Base-by-base conservation (phyloP, 1,140 invertebrate species). In the Plodia interpunctella region DNA sequence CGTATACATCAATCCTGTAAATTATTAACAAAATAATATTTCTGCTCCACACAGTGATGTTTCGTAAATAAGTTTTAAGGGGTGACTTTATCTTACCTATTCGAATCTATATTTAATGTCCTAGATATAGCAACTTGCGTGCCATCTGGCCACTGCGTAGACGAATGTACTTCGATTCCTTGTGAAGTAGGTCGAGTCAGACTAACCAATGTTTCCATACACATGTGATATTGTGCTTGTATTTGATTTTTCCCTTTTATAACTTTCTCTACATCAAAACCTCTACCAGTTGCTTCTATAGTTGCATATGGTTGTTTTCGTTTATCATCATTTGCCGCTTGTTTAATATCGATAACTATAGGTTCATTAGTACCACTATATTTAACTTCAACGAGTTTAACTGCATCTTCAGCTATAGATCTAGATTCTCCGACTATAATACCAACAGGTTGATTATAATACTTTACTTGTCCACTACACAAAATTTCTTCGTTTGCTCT, bases 371-470 rank as follows among this genome's bases (percentile, higher is more conserved):
- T 67, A 49, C 80, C 72, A n/a, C 20, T 75, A 38, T 96, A 95
- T 13, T 85, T 91, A 19, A 96, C 87, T 71, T 92, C 90, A 1
- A 97, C 93, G 64, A 92, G 78, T 63, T 91, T 91, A 0, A 92
- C 91, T 6, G 94, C 94, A 49, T 91, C 87, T 11, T 93, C 88
- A 1, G 94, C 94, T 49, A 92, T 72, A 13, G 88, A 76, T 59
- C 92, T 84, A 49, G 88, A 92, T 55, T 92, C 78, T 0, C 94
- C 95, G 0, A 94, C 92, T 2, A 97, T 90, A 4, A 96, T 80
- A 0, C 94, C 96, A 5, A 95, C 72, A 0, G 94, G 91, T 72
- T 96, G 95, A 9, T 94, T 93, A 44, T 93, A 93, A 74, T 92
- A 94, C 19, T 87, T 73, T 0, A 96, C 90, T 9, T 67, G 62